Conservation (phyloP, 2,113 vertebrate genomes). For the Himantopus leucocephalus region DNA sequence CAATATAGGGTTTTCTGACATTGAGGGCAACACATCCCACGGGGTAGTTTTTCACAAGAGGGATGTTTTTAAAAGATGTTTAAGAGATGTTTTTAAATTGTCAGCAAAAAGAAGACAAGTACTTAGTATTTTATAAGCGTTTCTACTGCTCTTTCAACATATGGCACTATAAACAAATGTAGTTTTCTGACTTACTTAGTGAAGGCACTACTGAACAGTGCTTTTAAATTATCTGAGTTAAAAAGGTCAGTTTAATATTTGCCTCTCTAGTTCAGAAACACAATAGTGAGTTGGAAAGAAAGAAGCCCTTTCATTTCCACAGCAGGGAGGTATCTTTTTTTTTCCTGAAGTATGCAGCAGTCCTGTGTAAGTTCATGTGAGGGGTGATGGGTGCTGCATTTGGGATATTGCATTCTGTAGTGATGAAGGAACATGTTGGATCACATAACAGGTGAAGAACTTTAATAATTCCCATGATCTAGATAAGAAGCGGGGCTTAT, state of each 20-base stretch:
- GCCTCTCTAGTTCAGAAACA: background rate
- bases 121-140: background rate
- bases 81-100: background rate
- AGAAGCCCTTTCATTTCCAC: background rate
- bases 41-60: background rate
- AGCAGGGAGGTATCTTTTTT: background rate
- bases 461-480: background rate
- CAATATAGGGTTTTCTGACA: background rate
- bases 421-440: background rate
- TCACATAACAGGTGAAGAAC: background rate
- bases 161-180: background rate
- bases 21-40: background rate
- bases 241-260: background rate
- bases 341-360: background rate
- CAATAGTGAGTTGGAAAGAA: background rate
- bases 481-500: background rate
- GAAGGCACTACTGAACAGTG: background rate
- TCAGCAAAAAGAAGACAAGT: background rate
- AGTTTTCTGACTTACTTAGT: background rate
- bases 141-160: background rate
- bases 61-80: background rate
- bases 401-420: background rate
- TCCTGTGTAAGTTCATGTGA: background rate
- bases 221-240: background rate
- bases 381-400: background rate